phyloP scores from a whole-genome alignment of 2,888 invertebrate genomes.

The Chironomus tentans region DNA sequence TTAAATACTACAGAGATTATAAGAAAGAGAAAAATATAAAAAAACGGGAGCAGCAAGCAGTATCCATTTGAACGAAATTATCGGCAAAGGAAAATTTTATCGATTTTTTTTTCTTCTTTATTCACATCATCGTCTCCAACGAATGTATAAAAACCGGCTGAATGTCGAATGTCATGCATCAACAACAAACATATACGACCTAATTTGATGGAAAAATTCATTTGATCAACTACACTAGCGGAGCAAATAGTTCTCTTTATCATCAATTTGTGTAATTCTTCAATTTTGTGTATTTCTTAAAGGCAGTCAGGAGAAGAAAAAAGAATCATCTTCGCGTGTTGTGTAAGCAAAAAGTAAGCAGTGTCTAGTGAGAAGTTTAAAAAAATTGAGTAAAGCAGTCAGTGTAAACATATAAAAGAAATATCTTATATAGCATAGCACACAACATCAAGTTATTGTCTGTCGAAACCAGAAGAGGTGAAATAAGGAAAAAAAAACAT shows the following conservation, averaged over 20 bases:
- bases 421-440: too few relatives aligned
- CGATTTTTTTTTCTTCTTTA: background rate
- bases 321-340: too few relatives aligned
- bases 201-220: background rate
- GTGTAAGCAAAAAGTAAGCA: background rate
- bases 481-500: background rate
- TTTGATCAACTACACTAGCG: background rate
- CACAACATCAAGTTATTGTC: too few relatives aligned
- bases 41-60: background rate
- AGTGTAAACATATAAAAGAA: background rate
- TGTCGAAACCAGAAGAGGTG: background rate
- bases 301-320: too few relatives aligned
- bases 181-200: background rate
- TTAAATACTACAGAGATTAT: too few relatives aligned
- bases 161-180: background rate
- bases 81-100: constrained; percentile 5
- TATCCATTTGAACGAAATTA: background rate
- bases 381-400: background rate
- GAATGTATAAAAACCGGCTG: background rate
- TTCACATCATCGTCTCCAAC: background rate
- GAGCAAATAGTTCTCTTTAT: background rate
- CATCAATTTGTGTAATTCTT: background rate
- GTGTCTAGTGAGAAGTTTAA: background rate
- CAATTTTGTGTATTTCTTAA: too few relatives aligned
- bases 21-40: background rate